Conservation (phyloP, 2,797 vertebrate species). For the Protonibea diacanthus region DNA sequence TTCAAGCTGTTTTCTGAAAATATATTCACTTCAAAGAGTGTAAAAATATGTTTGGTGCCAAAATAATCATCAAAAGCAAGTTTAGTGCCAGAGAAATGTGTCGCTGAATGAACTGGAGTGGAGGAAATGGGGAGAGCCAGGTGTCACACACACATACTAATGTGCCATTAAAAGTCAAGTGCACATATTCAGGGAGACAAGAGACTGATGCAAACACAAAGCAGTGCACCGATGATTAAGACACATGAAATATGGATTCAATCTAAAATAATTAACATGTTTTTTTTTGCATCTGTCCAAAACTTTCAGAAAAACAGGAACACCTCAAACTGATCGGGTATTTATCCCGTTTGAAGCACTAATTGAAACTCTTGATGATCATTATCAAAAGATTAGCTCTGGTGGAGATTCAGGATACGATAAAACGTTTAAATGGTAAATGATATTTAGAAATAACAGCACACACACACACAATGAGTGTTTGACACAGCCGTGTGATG, state of each 20-base stretch:
- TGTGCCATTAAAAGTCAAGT: constrained; percentile 64
- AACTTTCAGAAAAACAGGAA: no score
- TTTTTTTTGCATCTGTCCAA: neutral
- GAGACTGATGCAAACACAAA: constrained; percentile 36
- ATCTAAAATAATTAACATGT: constrained; percentile 18
- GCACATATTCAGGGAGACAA: constrained; percentile 43
- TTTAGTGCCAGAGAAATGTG: constrained; percentile 54
- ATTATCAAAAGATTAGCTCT: neutral
- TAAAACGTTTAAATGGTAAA: neutral
- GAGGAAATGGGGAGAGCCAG: constrained; percentile 51
- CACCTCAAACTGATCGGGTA: neutral
- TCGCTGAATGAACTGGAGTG: constrained; percentile 57
- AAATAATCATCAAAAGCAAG: constrained; percentile 63
- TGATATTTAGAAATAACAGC: neutral
- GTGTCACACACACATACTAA: constrained; percentile 57
- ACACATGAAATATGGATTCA: constrained; percentile 5
- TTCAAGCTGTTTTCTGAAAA: constrained; percentile 58
- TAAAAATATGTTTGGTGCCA: constrained; percentile 65
- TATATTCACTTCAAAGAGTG: constrained; percentile 67
- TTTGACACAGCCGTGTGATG: neutral
- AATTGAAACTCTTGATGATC: neutral
- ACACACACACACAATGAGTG: no score
- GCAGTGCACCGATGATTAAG: constrained; percentile 9
- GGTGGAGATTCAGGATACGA: no score
- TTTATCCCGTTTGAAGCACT: neutral